phyloP scores from a whole-genome alignment of 1,140 invertebrate genomes.

The Camponotus vicinus region DNA sequence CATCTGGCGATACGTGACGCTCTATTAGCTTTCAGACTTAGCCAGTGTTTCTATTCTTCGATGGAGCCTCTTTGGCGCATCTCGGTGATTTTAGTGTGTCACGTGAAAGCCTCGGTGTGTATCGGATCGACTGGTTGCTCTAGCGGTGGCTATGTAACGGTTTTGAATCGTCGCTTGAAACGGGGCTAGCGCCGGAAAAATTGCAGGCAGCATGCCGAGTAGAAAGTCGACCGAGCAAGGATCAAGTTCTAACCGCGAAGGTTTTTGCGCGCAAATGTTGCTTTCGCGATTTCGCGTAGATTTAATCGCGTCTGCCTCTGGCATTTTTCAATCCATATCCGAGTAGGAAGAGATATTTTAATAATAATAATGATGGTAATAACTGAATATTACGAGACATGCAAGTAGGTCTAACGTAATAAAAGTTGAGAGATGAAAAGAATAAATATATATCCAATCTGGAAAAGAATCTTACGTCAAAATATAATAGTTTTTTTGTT shows the following conservation, averaged over 20 bases:
- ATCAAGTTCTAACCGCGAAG: constrained; percentile 52
- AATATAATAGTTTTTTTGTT: neutral
- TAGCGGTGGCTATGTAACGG: constrained; percentile 60
- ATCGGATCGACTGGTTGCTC: constrained; percentile 63
- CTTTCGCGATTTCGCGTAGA: neutral
- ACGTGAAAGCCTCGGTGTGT: constrained; percentile 70
- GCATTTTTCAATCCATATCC: neutral
- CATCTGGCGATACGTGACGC: constrained; percentile 19
- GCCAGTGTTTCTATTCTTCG: neutral
- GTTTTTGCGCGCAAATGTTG: constrained; percentile 5
- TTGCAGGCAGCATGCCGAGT: constrained; percentile 56
- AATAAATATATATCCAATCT: no score
- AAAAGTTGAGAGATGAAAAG: no score
- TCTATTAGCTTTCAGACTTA: constrained; percentile 46
- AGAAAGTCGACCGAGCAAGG: constrained; percentile 69
- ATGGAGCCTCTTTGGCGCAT: constrained; percentile 12
- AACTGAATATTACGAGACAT: no score
- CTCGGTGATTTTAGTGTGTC: constrained; percentile 71
- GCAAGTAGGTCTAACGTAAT: no score
- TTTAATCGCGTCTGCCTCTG: neutral
- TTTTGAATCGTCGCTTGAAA: constrained; percentile 66
- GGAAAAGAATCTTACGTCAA: no score
- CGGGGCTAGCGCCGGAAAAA: constrained; percentile 70
- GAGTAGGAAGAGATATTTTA: no score
- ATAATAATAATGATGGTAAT: no score